These are phyloP conservation scores for Bolinopsis microptera DNA, from an alignment of 37 sponge, comb jelly and placozoan genomes.

Conservation along the genomic window DNA sequence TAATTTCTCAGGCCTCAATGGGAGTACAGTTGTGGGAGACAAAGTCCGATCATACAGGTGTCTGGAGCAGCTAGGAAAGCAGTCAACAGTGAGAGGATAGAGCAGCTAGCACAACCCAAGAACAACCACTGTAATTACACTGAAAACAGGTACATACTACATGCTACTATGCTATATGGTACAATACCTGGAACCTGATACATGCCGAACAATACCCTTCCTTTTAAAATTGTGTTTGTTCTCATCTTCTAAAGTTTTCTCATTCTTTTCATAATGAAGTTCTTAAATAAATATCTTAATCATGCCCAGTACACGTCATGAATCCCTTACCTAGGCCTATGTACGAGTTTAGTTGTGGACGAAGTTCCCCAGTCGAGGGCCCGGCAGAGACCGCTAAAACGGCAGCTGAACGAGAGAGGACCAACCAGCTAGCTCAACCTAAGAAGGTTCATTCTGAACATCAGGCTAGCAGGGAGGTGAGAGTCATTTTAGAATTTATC, in stretches of 20 bases:
- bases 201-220: no score
- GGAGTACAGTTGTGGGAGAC: conserved; percentile 70
- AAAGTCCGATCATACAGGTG: conserved; percentile 29
- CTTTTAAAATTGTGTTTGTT: no score
- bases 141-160: conserved; percentile 41
- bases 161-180: no score
- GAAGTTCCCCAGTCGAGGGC: conserved; percentile 77
- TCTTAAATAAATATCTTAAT: no score
- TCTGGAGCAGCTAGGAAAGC: conserved; percentile 12
- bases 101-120: conserved; percentile 58
- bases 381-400: conserved; percentile 67
- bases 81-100: not conserved
- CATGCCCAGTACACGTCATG: no score
- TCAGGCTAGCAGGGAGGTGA: conserved; percentile 69
- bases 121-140: not conserved
- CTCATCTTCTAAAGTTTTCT: no score
- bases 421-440: conserved; percentile 77
- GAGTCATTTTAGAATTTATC: not conserved
- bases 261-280: no score
- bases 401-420: conserved; percentile 70
- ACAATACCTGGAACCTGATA: no score
- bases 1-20: conserved; percentile 87
- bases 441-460: conserved; percentile 75
- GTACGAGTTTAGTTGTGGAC: conserved; percentile 83
- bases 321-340: conserved; percentile 68